Percentiles rank a stretch among this genome's conserved stretches.
Evolutionary conservation across 2,113 vertebrate species (phyloP).

Genomic region (Pomatorhinus ruficollis): DNA sequence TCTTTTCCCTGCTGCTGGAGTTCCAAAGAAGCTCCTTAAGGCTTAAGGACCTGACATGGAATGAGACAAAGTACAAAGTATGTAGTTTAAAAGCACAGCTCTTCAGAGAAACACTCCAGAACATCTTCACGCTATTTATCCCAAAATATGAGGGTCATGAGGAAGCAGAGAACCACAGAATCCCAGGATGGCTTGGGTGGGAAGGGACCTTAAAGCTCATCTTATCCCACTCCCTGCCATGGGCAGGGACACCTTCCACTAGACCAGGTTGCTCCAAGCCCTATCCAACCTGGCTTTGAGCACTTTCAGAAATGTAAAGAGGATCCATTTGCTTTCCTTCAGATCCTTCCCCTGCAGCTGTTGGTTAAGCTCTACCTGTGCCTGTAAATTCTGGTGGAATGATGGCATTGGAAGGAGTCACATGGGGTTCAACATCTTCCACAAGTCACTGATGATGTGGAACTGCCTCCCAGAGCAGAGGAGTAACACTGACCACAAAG

Average conservation of each 20-base stretch:
- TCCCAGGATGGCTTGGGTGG: not conserved
- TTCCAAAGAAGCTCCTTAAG: not conserved
- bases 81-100: not conserved
- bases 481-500: not conserved
- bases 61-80: not conserved
- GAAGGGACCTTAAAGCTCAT: not conserved
- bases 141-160: accelerated
- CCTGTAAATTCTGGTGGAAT: not conserved
- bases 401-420: not conserved
- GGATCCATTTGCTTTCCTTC: not conserved
- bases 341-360: not conserved
- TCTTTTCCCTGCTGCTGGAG: not conserved
- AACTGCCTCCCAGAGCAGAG: not conserved
- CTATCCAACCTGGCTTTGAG: not conserved
- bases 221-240: not conserved
- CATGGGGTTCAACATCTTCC: not conserved
- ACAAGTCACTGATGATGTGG: accelerated
- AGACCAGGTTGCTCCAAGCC: not conserved
- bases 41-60: not conserved
- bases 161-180: not conserved
- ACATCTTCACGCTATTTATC: not conserved
- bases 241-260: not conserved
- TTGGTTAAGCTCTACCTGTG: not conserved
- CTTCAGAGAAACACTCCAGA: not conserved
- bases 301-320: not conserved